Evolutionary conservation across 2,888 invertebrate species (phyloP).

Genomic region (Prosapia bicincta): DNA sequence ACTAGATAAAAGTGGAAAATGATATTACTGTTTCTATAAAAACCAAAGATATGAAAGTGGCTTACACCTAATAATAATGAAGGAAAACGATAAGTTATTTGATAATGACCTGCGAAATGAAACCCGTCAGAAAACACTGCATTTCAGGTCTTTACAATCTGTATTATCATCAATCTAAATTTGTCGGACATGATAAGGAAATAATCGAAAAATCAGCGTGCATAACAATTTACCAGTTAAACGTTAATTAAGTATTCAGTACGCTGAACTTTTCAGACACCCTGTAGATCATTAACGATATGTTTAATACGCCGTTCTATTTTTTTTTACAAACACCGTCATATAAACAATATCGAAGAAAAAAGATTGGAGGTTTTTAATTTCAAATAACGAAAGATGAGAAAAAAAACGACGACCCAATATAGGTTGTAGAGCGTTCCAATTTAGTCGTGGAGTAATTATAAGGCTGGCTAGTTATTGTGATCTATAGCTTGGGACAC

Average conservation of each 20-base stretch:
- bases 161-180: not conserved
- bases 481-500: constrained; percentile 24
- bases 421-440: constrained; percentile 21
- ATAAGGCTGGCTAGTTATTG: constrained; percentile 11
- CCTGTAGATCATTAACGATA: constrained; percentile 16
- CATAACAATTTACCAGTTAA: not conserved
- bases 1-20: too few species aligned
- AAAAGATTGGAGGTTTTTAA: constrained; percentile 29
- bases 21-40: too few species aligned
- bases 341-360: constrained; percentile 30
- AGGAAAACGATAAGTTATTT: not conserved
- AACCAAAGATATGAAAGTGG: too few species aligned
- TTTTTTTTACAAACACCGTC: constrained; percentile 28
- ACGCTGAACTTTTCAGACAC: not conserved
- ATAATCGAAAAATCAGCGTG: not conserved
- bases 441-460: constrained; percentile 18
- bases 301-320: constrained; percentile 29
- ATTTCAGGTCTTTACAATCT: not conserved
- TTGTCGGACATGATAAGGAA: not conserved
- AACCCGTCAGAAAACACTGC: not conserved
- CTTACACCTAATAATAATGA: too few species aligned
- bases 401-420: constrained; percentile 22
- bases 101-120: not conserved
- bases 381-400: constrained; percentile 23
- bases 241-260: not conserved